Percentiles rank a stretch among this genome's conserved stretches.
phyloP scores from a whole-genome alignment of 2,797 vertebrate genomes.

The Lacerta agilis region DNA sequence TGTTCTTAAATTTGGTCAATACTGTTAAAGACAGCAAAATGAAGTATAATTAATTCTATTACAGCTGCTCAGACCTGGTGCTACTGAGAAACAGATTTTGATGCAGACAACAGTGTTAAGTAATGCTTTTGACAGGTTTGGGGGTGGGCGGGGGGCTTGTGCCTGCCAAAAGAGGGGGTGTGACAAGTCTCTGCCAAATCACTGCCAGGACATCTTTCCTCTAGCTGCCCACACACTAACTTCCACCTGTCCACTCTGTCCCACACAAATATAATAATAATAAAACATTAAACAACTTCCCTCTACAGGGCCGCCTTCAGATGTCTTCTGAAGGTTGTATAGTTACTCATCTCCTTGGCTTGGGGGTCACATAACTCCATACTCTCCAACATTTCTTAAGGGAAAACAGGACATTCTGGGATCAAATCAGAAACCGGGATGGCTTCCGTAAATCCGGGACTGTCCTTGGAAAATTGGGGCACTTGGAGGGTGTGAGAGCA shows the following conservation, averaged over 20 bases:
- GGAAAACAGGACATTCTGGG: too few relatives aligned
- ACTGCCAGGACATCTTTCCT: not conserved
- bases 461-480: too few relatives aligned
- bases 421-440: too few relatives aligned
- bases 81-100: slow-evolving; percentile 80
- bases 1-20: slow-evolving; percentile 91
- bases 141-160: not conserved
- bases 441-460: too few relatives aligned
- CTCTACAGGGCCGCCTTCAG: too few relatives aligned
- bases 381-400: too few relatives aligned
- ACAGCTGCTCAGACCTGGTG: slow-evolving; percentile 79
- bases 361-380: too few relatives aligned
- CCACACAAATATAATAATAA: too few relatives aligned
- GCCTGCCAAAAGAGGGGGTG: not conserved
- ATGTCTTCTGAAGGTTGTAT: too few relatives aligned
- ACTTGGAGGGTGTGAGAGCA: not conserved
- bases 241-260: not conserved
- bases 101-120: slow-evolving; percentile 74
- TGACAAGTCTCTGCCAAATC: not conserved
- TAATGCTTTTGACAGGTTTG: slow-evolving; percentile 73
- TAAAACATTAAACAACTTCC: too few relatives aligned
- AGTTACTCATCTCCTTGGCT: too few relatives aligned
- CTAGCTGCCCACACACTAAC: not conserved
- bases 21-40: slow-evolving; percentile 90
- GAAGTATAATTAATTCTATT: slow-evolving; percentile 90